phyloP scores from a whole-genome alignment of 2,797 vertebrate species.

The Anguilla pacifica region DNA sequence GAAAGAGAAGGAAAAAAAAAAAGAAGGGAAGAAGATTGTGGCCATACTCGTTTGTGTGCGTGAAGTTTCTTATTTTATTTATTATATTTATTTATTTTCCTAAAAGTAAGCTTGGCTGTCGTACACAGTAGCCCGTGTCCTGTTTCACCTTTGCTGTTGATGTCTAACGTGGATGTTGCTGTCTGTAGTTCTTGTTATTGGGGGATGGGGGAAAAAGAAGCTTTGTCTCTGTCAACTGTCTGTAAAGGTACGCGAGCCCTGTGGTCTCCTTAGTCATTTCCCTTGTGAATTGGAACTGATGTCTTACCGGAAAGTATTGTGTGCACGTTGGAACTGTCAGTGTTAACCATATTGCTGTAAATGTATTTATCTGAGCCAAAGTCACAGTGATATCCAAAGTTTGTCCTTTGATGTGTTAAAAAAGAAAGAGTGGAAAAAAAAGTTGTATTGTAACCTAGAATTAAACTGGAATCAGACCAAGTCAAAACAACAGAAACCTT shows the following conservation, averaged over 20 bases:
- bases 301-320: conserved; percentile 64
- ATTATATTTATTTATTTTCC: conserved; percentile 51
- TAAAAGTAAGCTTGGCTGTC: conserved; percentile 57
- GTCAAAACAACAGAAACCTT: conserved; percentile 64
- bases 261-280: conserved; percentile 61
- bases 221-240: conserved; percentile 60
- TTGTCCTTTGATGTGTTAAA: conserved; percentile 64
- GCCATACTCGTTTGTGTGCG: conserved; percentile 64
- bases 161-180: conserved; percentile 40
- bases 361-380: conserved; percentile 67
- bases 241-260: conserved; percentile 62
- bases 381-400: conserved; percentile 61
- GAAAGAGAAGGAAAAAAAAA: conserved; percentile 33
- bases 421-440: conserved; percentile 34
- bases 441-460: conserved; percentile 74
- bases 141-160: conserved; percentile 55
- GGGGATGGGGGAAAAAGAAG: not conserved
- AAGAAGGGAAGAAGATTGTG: conserved; percentile 29
- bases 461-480: conserved; percentile 73
- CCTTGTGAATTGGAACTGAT: conserved; percentile 63
- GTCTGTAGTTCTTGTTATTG: conserved; percentile 16
- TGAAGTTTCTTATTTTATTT: conserved; percentile 49
- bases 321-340: conserved; percentile 72
- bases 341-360: conserved; percentile 70
- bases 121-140: conserved; percentile 56